Conservation (phyloP, 2,888 invertebrate genomes). For the Willowsia nigromaculata region DNA sequence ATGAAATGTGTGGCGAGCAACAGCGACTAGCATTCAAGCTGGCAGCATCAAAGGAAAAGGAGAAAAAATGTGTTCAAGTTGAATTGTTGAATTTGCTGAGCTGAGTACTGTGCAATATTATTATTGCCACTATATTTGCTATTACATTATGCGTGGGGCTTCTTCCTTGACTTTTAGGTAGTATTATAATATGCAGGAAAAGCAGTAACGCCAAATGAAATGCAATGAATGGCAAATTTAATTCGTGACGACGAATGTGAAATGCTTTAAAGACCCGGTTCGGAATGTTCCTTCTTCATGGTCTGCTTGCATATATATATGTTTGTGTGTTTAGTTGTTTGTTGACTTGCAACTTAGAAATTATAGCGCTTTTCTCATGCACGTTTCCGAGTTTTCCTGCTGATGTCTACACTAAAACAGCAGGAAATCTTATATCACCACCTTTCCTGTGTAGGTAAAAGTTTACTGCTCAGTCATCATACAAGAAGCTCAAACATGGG, state of each 20-base stretch:
- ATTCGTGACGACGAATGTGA: conserved; percentile 68
- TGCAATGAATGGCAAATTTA: conserved; percentile 74
- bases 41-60: neutral
- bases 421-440: conserved; percentile 28
- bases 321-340: neutral
- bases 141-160: neutral
- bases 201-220: conserved; percentile 65
- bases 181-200: neutral
- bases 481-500: neutral
- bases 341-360: conserved; percentile 26
- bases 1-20: conserved; percentile 59
- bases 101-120: neutral
- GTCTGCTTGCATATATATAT: neutral
- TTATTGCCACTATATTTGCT: neutral
- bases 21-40: conserved; percentile 22
- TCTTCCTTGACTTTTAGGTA: neutral
- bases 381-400: neutral
- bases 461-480: neutral
- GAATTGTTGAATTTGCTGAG: conserved; percentile 36
- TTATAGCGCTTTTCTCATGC: neutral
- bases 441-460: conserved; percentile 5
- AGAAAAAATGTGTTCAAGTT: conserved; percentile 33
- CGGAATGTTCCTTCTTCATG: conserved; percentile 1
- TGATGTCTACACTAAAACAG: neutral
- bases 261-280: conserved; percentile 31